Base-by-base conservation (phyloP, 2,888 invertebrate species). In the Argynnis bischoffii region DNA sequence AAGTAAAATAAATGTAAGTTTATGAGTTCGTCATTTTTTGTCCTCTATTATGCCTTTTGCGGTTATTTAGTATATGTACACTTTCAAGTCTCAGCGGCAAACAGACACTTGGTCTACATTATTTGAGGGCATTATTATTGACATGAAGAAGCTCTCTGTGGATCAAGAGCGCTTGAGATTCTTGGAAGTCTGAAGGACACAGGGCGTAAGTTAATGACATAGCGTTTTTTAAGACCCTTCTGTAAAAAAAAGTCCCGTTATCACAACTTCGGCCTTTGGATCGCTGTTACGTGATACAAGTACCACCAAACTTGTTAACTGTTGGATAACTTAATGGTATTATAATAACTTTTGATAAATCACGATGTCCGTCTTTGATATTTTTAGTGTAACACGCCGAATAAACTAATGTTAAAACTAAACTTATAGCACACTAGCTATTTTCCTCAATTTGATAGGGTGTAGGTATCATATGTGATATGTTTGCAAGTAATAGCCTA, bases 81-180 rank as follows among this genome's bases (percentile, higher is more conserved):
- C 15, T 65, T 67, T 69, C 21, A 53, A 68, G 61, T 69, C 59
- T 69, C 57, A 67, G 59, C 64, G 61, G 68, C 72, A 72, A 71
- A 73, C 73, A 75, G 72, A 72, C 53, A 67, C 72, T 72, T 53
- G 55, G 55, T 72, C 66, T 46, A 71, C 66, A 72, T 70, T 74
- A 73, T 74, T 72, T 67, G 68, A 72, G 74, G 60, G 69, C 71
- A 70, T 74, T 75, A 74, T 76, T 78, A 78, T 78, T 76, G 77
- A 78, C 77, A 75, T 72, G 71, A 72, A 72, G 74, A 69, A 71
- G 67, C 70, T 71, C 76, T 77, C 66, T 50, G 69, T 61, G 74
- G 74, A 77, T 75, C 73, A 73, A 74, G 74, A 71, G 69, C 66
- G 16, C 63, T 67, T 63, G 67, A 73, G 71, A 67, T 67, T 71